Percentiles rank a stretch among this genome's conserved stretches.
These are phyloP conservation scores for Polyergus mexicanus DNA, from an alignment of 1,140 invertebrate species.

Conservation along the genomic window DNA sequence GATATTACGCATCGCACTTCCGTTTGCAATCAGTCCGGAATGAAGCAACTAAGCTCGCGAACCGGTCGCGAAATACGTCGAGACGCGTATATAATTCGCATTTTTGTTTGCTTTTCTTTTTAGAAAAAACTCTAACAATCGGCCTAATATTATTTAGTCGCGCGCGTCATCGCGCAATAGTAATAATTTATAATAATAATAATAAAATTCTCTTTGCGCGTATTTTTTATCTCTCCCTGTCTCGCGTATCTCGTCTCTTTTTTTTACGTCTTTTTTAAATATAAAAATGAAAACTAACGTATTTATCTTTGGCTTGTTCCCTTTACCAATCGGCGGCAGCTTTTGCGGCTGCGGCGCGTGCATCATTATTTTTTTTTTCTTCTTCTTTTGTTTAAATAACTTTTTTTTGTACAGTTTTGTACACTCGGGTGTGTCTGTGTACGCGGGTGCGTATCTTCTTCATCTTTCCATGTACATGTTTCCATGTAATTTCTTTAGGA, in stretches of 20 bases:
- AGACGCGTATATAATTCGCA: conserved; percentile 51
- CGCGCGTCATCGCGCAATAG: conserved; percentile 67
- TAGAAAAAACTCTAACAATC: conserved; percentile 78
- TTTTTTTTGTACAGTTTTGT: conserved; percentile 83
- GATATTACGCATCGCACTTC: neutral
- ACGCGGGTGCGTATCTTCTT: conserved; percentile 75
- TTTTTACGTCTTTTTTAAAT: conserved; percentile 82
- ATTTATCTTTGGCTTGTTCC: conserved; percentile 88
- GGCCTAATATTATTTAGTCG: conserved; percentile 74
- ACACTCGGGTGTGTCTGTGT: conserved; percentile 80
- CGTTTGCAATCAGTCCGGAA: neutral
- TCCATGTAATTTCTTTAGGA: conserved; percentile 28
- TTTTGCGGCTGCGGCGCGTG: conserved; percentile 78
- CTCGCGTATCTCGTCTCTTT: conserved; percentile 72
- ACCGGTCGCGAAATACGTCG: conserved; percentile 48
- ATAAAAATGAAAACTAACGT: conserved; percentile 87
- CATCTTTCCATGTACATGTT: conserved; percentile 61
- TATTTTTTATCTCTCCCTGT: conserved; percentile 67
- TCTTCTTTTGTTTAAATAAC: conserved; percentile 77
- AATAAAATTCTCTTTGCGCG: conserved; percentile 76
- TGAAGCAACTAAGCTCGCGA: conserved; percentile 43
- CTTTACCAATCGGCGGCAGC: conserved; percentile 86
- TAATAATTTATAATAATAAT: conserved; percentile 73
- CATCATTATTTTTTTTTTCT: conserved; percentile 78
- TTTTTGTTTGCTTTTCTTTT: neutral